Evolutionary conservation across 2,888 invertebrate species (phyloP), one percentile per base, ranked within the genome.

Genomic region (Marasmarcha lunaedactyla): DNA sequence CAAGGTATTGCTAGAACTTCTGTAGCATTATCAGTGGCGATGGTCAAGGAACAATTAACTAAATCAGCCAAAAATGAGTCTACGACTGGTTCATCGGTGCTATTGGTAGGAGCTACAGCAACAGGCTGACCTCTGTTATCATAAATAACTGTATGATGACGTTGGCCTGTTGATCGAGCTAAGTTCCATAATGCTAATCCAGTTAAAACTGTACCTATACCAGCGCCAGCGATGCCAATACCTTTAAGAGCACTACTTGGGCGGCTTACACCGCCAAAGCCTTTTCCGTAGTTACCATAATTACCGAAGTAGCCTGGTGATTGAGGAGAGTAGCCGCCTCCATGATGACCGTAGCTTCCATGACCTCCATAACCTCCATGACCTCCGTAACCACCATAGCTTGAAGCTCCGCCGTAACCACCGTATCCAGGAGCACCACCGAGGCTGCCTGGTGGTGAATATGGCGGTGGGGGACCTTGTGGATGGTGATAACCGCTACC

Each of bases 181-280:
- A 84, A 58, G 58, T 84, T 84, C 84, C 84, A 84, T 15, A 84
- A 56, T 14, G 84, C 84, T 49, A 84, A 63, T 13, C 84, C 84
- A 26, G 84, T 83, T 41, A 84, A 52, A 36, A 84, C 63, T 4
- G 83, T 81, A 30, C 84, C 84, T 27, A 81, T 71, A 33, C 84
- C 83, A 40, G 76, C 83, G 33, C 79, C 81, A 3, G 79, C 83
- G 35, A 81, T 72, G 2, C 83, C 83, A 3, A 81, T 69, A 15
- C 79, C 79, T 36, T 65, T 69, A 1, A 81, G 59, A 11, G 69
- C 66, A 51, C 65, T 72, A 30, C 74, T 54, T 11, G 68, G 50
- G 36, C 73, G 65, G 51, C 73, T 67, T 11, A 76, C 51, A 14
- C 77, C 68, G 27, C 77, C 70, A 41, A 58, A 67, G 15, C 69